Base-by-base conservation (phyloP, 2,113 vertebrate species). In the Chionis minor region DNA sequence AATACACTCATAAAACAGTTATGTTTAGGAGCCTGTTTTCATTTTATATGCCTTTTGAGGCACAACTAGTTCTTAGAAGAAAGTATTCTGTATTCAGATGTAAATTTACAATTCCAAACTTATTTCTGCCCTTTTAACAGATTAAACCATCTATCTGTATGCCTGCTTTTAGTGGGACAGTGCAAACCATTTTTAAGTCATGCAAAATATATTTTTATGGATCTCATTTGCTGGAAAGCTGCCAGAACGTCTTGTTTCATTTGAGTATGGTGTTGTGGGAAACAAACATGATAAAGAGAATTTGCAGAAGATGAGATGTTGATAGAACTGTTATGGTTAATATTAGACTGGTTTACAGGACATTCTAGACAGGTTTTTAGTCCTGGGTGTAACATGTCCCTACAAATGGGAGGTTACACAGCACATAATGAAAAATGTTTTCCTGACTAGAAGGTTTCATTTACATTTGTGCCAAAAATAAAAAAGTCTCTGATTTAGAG, bases 401-500 rank as follows among this genome's bases (percentile, higher is more conserved):
- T 81, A 23, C 0, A 0, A 91, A 92, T 51, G 62, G n/a, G 69
- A 93, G 40, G 72, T 89, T 91, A 74, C 17, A 42, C 10, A 90
- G 73, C 44, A 72, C 63, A 86, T 55, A 82, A 83, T 91, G 93
- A 93, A 93, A 94, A 88, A 91, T 90, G 63, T 89, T 97, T 96
- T 96, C 93, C 83, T 91, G 61, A 87, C 88, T 87, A 71, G 23
- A 92, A 96, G n/a, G 42, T 81, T 94, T 95, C 81, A 91, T 96
- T 92, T 97, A 74, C 81, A 66, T 95, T 65, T 89, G 18, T 91
- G 87, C 91, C 96, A 97, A 94, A 97, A 96, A 84, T 72, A 94
- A 96, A 96, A 92, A 81, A 78, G 70, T 65, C 40, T 89, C 91
- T 94, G 94, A 94, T 87, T 93, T 95, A 94, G 65, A 87, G 58